These are phyloP conservation scores for Eurytemora carolleeae DNA, from an alignment of 1,140 invertebrate genomes.

Conservation along the genomic window DNA sequence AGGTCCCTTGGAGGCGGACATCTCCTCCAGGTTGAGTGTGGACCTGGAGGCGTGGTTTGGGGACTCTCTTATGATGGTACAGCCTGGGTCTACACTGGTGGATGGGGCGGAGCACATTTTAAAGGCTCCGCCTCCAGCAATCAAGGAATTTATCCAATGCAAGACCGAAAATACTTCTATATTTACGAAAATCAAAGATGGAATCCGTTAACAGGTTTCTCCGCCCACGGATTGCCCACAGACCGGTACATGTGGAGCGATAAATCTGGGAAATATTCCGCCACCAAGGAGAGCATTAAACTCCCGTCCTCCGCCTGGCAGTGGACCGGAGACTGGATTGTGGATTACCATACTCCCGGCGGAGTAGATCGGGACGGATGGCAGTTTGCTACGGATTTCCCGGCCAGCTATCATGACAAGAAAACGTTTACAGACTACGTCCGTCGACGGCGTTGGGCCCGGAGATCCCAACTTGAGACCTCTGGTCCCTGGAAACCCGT, in stretches of 20 bases:
- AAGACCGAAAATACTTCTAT: slow-evolving; percentile 57
- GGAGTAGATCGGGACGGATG: slow-evolving; percentile 73
- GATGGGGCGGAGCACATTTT: slow-evolving; percentile 56
- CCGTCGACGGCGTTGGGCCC: slow-evolving; percentile 57
- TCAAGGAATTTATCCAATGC: slow-evolving; percentile 49
- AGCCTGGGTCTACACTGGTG: slow-evolving; percentile 62
- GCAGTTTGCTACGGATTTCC: slow-evolving; percentile 84
- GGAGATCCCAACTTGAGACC: slow-evolving; percentile 54
- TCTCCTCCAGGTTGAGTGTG: slow-evolving; percentile 51
- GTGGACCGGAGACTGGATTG: slow-evolving; percentile 73
- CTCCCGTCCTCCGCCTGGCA: slow-evolving; percentile 65
- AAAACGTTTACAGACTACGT: slow-evolving; percentile 74
- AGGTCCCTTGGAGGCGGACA: slow-evolving; percentile 55
- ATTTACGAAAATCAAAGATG: slow-evolving; percentile 85
- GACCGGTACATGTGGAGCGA: slow-evolving; percentile 63
- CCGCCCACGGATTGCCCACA: slow-evolving; percentile 56
- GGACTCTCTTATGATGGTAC: slow-evolving; percentile 62
- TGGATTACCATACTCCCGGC: slow-evolving; percentile 67
- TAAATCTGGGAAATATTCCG: slow-evolving; percentile 50
- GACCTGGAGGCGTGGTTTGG: slow-evolving; percentile 56
- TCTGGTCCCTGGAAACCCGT: slow-evolving; percentile 67
- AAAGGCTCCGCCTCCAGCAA: slow-evolving; percentile 40
- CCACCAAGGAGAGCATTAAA: slow-evolving; percentile 61
- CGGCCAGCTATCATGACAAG: slow-evolving; percentile 55
- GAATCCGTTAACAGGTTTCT: slow-evolving; percentile 74